Percentiles rank a stretch among this genome's conserved stretches.
phyloP scores from a whole-genome alignment of 2,888 invertebrate species.

The Amblyteles armatorius region DNA sequence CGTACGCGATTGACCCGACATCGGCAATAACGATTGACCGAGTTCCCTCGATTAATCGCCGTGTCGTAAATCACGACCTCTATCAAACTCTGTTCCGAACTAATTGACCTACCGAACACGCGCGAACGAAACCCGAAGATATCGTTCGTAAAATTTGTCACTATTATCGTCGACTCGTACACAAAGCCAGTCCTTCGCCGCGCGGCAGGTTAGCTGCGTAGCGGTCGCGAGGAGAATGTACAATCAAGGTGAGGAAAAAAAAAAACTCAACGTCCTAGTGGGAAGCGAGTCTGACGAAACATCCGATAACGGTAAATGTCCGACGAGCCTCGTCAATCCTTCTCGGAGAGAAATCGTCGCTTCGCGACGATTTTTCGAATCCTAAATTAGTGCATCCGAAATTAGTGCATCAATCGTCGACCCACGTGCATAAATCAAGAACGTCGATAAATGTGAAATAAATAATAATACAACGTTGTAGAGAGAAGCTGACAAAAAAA shows the following conservation, averaged over 20 bases:
- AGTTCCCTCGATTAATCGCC: neutral
- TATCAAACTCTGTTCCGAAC: neutral
- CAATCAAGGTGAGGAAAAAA: conserved; percentile 4
- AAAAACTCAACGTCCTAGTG: neutral
- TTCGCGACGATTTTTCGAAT: neutral
- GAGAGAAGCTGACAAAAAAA: conserved; percentile 4
- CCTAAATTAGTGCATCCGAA: neutral
- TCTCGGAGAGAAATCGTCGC: neutral
- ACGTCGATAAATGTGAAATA: neutral
- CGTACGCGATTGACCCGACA: neutral
- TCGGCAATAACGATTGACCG: neutral
- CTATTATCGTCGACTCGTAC: neutral
- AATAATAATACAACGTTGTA: neutral
- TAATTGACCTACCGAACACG: neutral
- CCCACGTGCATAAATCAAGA: neutral
- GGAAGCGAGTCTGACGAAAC: conserved; percentile 36
- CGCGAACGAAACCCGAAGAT: neutral
- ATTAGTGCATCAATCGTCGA: neutral
- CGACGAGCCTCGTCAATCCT: neutral
- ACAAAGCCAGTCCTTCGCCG: neutral
- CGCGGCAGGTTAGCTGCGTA: neutral
- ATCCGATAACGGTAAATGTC: conserved; percentile 7
- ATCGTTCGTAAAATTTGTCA: conserved; percentile 7
- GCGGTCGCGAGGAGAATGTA: conserved; percentile 10
- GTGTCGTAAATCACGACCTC: neutral